A percentile compares a stretch with the other conserved stretches of the same genome.
These are phyloP conservation scores for Ephestia elutella DNA, from an alignment of 1,140 invertebrate species.

Conservation along the genomic window DNA sequence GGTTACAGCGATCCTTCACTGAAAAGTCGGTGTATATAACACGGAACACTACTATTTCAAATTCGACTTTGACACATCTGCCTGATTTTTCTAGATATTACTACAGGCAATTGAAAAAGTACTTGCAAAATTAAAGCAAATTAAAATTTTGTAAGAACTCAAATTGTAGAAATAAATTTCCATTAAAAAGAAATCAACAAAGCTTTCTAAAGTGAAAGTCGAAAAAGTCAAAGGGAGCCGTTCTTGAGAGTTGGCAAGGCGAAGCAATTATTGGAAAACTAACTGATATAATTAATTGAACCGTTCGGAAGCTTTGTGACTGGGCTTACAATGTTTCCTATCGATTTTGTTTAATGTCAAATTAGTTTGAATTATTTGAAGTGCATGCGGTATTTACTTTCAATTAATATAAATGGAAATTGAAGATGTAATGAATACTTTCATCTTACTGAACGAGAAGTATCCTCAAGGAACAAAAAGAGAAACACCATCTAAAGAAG, in stretches of 20 bases:
- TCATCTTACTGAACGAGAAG: no score
- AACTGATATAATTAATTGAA: conserved; percentile 38
- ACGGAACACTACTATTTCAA: no score
- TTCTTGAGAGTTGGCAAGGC: conserved; percentile 23
- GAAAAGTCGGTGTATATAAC: no score
- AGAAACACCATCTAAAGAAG: no score
- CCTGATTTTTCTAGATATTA: no score
- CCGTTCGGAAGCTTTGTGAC: conserved; percentile 24
- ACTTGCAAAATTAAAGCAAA: conserved; percentile 6
- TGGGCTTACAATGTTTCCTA: conserved; percentile 14
- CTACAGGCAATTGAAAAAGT: not conserved
- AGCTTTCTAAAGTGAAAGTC: conserved; percentile 17
- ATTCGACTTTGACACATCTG: no score
- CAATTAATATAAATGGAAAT: no score
- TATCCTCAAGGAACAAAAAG: no score
- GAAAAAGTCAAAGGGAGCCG: conserved; percentile 20
- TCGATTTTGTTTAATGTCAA: not conserved
- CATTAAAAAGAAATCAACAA: conserved; percentile 21
- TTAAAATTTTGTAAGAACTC: conserved; percentile 11
- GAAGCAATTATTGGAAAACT: conserved; percentile 41
- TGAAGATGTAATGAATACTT: not conserved
- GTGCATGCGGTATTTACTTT: not conserved
- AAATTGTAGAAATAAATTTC: conserved; percentile 16
- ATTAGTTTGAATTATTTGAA: not conserved
- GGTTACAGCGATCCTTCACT: no score